Conservation (phyloP, 2,888 invertebrate species). For the Antheraea yamamai region DNA sequence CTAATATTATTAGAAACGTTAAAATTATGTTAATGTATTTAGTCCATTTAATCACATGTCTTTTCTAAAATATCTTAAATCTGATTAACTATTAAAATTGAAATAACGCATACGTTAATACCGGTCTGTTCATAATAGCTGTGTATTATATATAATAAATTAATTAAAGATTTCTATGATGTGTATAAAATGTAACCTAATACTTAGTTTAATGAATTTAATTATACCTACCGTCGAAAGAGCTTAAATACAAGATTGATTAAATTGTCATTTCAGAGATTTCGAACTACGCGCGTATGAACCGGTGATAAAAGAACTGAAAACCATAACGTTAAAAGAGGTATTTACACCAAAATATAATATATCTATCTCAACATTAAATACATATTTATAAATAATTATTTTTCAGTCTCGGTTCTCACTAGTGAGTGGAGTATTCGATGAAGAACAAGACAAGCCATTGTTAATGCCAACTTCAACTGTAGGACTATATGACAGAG, state of each 20-base stretch:
- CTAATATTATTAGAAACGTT: neutral
- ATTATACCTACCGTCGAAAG: neutral
- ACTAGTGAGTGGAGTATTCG: slow-evolving; percentile 25
- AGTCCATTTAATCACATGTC: neutral
- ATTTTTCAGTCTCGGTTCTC: slow-evolving; percentile 33
- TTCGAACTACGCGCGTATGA: slow-evolving; percentile 54
- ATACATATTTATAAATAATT: slow-evolving; percentile 1
- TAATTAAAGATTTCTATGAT: too few relatives aligned
- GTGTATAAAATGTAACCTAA: neutral
- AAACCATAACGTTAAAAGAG: slow-evolving; percentile 34
- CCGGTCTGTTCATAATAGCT: too few relatives aligned
- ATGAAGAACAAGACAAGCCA: slow-evolving; percentile 21
- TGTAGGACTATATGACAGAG: slow-evolving; percentile 34
- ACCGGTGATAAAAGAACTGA: slow-evolving; percentile 46
- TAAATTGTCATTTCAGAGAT: slow-evolving; percentile 46
- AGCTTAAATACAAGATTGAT: neutral
- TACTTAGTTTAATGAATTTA: neutral
- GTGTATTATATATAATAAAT: too few relatives aligned
- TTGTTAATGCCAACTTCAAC: slow-evolving; percentile 24
- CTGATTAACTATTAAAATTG: neutral
- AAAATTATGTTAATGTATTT: neutral
- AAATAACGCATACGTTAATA: too few relatives aligned
- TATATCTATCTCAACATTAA: neutral
- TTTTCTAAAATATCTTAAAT: neutral
- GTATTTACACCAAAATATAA: slow-evolving; percentile 34